phyloP scores from a whole-genome alignment of 1,140 invertebrate species.

The Oryctes rhinoceros region DNA sequence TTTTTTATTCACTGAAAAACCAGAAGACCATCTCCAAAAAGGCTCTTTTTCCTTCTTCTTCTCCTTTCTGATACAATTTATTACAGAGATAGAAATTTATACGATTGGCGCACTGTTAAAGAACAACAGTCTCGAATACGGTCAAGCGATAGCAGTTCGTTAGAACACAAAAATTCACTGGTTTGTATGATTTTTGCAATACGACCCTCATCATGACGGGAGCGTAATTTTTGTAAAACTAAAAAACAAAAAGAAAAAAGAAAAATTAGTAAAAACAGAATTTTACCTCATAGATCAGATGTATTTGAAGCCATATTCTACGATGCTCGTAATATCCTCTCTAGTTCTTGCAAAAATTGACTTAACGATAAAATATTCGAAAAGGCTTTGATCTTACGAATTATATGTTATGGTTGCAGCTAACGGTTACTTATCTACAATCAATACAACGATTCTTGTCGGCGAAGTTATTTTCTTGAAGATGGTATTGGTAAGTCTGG shows the following conservation, averaged over 20 bases:
- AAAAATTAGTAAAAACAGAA: background rate
- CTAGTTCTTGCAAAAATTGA: too few relatives aligned
- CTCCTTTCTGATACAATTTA: background rate
- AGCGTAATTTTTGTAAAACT: conserved; percentile 15
- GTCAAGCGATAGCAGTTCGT: background rate
- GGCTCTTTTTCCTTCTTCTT: background rate
- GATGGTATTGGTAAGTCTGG: too few relatives aligned
- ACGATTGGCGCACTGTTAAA: conserved; percentile 19
- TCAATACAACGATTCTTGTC: too few relatives aligned
- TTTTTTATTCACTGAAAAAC: background rate
- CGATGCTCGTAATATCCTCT: too few relatives aligned
- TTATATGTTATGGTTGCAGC: too few relatives aligned
- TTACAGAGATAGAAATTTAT: background rate
- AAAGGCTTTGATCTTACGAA: too few relatives aligned
- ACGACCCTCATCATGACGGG: conserved; percentile 12
- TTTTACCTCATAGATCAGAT: too few relatives aligned
- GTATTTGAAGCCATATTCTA: too few relatives aligned
- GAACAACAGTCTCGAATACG: conserved; percentile 23
- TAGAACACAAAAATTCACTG: conserved; percentile 12
- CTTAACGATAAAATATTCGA: too few relatives aligned
- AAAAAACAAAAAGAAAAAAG: conserved; percentile 14
- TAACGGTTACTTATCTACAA: too few relatives aligned
- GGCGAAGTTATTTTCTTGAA: too few relatives aligned
- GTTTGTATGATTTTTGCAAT: background rate
- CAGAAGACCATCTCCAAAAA: background rate